Base-by-base conservation (phyloP, 2,888 invertebrate species). In the Leptinotarsa haldemani region DNA sequence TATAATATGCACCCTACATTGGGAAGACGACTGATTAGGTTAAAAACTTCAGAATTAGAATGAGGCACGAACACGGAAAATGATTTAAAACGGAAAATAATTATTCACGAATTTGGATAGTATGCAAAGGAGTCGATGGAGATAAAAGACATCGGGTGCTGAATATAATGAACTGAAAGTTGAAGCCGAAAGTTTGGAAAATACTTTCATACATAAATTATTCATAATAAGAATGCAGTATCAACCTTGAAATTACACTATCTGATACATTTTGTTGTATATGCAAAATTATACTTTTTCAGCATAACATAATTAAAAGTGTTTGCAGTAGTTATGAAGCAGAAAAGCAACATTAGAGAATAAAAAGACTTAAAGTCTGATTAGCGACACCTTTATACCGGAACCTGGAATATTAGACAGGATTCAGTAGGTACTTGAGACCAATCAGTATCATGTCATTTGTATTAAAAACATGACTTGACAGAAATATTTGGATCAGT, bases 11-110 rank as follows among this genome's bases (percentile, higher is more conserved):
- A 78, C 78, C 78, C 78, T 78, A 74, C 69, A 70, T 65, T 63
- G 64, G 65, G 73, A 76, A 77, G 75, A 77, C 71, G 74, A 71
- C 74, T 75, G 74, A 74, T 74, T 78, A 72, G 65, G 74, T 76
- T 75, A 75, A 78, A 78, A 77, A 78, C 70, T 75, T 75, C 40
- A 47, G 58, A 73, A 76, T 74, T 56, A 66, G 77, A 74, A 75
- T 67, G 73, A 71, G 71, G 70, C 74, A 66, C 58, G 67, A 72
- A 79, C 79, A 77, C 47, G 75, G 75, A 75, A 77, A 78, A 79
- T 75, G 71, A 74, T 78, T 79, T 78, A 78, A 79, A 77, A 76
- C 71, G 68, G 77, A 78, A 78, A 79, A 78, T 78, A 78, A 77
- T 77, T 77, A 76, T 77, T 77, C 70, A 65, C 20, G 53, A 30